Evolutionary conservation across 23 tunicate species (phyloP).

Genomic region (Oikopleura albicans): DNA sequence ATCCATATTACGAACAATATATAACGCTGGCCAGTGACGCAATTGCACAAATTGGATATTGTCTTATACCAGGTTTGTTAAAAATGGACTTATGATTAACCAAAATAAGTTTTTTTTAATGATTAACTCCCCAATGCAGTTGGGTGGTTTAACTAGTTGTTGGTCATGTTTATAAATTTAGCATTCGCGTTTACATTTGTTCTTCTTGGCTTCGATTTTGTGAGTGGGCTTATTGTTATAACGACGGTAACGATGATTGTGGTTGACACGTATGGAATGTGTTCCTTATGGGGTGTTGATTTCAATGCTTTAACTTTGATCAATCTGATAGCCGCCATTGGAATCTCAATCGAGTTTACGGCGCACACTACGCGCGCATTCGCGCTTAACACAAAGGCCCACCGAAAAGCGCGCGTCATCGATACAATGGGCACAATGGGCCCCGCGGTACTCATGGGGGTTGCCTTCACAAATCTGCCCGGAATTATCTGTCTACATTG

Average conservation of each 20-base stretch:
- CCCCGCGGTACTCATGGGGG: constrained; percentile 66
- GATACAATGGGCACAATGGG: constrained; percentile 83
- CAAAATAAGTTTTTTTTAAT: too few species aligned
- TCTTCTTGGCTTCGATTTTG: constrained; percentile 62
- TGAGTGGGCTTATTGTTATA: constrained; percentile 50
- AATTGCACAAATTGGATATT: constrained; percentile 48
- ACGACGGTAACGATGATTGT: constrained; percentile 63
- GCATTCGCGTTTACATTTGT: constrained; percentile 60
- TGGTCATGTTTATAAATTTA: too few species aligned
- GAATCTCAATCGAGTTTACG: constrained; percentile 74
- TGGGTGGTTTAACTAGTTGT: too few species aligned
- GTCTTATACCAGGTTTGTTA: constrained; percentile 41
- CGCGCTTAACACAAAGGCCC: constrained; percentile 31
- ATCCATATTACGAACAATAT: constrained; percentile 95
- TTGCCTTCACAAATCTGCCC: constrained; percentile 83
- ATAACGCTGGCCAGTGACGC: constrained; percentile 64
- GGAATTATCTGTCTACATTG: constrained; percentile 82
- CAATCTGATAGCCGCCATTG: constrained; percentile 42
- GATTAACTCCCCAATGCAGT: too few species aligned
- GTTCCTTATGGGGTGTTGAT: constrained; percentile 87
- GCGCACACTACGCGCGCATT: constrained; percentile 74
- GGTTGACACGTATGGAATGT: constrained; percentile 82
- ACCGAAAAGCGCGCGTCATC: constrained; percentile 52
- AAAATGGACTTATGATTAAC: too few species aligned
- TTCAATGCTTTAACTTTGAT: constrained; percentile 79